These are phyloP conservation scores for Chaetodon trifasciatus DNA, from an alignment of 2,797 vertebrate genomes.

Conservation along the genomic window DNA sequence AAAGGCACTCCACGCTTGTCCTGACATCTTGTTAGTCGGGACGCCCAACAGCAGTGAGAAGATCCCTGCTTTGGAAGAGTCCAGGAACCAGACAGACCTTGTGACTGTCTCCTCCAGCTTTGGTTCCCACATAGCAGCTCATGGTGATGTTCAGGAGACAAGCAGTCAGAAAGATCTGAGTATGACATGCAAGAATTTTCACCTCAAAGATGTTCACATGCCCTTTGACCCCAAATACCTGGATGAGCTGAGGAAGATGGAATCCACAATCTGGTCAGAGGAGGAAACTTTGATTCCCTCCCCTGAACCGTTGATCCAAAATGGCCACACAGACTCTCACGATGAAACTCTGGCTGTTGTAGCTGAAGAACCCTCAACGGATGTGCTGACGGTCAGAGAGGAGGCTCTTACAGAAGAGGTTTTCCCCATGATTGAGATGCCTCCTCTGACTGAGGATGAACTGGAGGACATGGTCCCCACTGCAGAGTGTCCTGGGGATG, in stretches of 20 bases:
- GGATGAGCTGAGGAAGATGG: conserved; percentile 79
- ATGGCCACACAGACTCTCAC: conserved; percentile 40
- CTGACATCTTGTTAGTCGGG: conserved; percentile 75
- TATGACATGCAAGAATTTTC: conserved; percentile 39
- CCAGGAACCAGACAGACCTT: not conserved
- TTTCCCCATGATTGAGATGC: conserved; percentile 19
- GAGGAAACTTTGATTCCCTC: conserved; percentile 76
- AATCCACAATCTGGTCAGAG: conserved; percentile 81
- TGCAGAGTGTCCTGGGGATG: not conserved
- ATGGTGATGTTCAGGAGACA: conserved; percentile 5
- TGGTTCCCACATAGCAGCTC: not conserved
- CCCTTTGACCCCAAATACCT: conserved; percentile 78
- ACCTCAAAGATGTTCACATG: conserved; percentile 74
- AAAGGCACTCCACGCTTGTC: conserved; percentile 60
- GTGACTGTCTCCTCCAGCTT: not conserved
- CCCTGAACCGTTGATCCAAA: conserved; percentile 60
- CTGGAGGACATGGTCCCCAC: conserved; percentile 9
- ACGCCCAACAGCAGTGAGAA: conserved; percentile 21
- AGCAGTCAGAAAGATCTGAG: conserved; percentile 10
- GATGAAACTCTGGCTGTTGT: conserved; percentile 17
- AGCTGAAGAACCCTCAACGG: conserved; percentile 20
- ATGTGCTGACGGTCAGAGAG: conserved; percentile 1
- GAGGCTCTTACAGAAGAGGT: conserved; percentile 31
- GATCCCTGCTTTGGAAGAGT: conserved; percentile 38
- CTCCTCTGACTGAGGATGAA: conserved; percentile 25